phyloP scores from a whole-genome alignment of 2,113 vertebrate genomes.

The Semnornis frantzii region DNA sequence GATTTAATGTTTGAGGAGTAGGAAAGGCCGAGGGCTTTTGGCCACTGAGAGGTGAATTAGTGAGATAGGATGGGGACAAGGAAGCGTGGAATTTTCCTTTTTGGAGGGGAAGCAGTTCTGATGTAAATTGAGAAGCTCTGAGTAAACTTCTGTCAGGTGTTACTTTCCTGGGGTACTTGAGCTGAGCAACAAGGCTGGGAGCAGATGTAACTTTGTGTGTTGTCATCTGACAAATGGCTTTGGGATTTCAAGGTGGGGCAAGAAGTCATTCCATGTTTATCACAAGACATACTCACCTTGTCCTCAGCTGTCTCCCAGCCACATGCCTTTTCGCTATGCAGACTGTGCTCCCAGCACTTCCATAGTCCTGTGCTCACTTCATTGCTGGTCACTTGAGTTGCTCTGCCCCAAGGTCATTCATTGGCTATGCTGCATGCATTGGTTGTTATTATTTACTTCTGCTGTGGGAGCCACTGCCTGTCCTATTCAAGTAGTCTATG shows the following conservation, averaged over 20 bases:
- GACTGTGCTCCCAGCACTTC: not conserved
- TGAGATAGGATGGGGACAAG: not conserved
- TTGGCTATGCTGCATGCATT: not conserved
- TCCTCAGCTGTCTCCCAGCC: not conserved
- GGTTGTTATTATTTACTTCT: not conserved
- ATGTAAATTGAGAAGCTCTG: not conserved
- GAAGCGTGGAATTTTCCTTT: constrained; percentile 27
- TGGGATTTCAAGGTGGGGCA: not conserved
- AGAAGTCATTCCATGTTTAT: not conserved
- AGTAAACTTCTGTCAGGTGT: constrained; percentile 11
- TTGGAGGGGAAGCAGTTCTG: not conserved
- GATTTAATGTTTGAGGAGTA: constrained; percentile 3
- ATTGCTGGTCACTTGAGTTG: not conserved
- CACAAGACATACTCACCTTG: not conserved
- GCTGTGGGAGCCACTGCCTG: not conserved
- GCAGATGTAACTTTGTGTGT: not conserved
- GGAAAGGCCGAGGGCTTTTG: not conserved
- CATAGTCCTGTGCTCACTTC: accelerated
- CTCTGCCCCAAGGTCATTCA: accelerated
- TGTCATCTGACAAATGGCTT: not conserved
- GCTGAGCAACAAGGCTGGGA: not conserved
- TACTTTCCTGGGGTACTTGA: not conserved
- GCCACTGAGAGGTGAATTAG: not conserved
- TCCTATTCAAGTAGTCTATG: not conserved
- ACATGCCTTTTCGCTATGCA: not conserved